Evolutionary conservation across 2,797 vertebrate genomes (phyloP), one percentile per base, ranked within the genome.

Genomic region (Gymnoscopelus braueri): DNA sequence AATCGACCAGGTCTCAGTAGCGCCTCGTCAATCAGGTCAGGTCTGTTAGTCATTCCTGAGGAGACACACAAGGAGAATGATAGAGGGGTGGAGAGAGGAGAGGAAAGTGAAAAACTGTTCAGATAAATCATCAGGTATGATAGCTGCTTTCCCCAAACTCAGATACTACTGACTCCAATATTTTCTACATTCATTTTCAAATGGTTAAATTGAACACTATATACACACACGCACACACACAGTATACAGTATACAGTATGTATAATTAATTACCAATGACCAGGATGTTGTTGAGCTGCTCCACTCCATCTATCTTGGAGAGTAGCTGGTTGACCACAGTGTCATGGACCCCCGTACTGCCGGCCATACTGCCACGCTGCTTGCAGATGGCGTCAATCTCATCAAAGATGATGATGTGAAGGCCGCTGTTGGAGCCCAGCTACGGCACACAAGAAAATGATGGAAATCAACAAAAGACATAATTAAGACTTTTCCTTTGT

Each of bases 311-410:
- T 0, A 99, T 99, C 86, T 99, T 99, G 61, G 97, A 99, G 69
- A 98, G 93, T 69, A 99, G 85, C 87, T 99, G 97, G 92, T 99
- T 99, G 80, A 99, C 97, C 0, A 98, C 97, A 0, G 97, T 99
- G 90, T 99, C 97, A 0, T 99, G 97, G 79, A 99, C 97, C 0
- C 97, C 97, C 0, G 97, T 98, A 89, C 97, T 98, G 0, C 97
- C 97, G 0, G 96, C 96, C 97, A 98, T 98, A 91, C 96, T 98
- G 67, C 97, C 97, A 39, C 97, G 94, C 91, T 99, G 97, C 85
- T 98, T 99, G 84, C 97, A 99, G 91, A 99, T 98, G 6, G 97
- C 97, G 35, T 98, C 97, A 0, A 99, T 98, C 92, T 99, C 97
- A 67, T 99, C 97, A 47, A 99, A 97, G 85, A 99, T 99, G 80